Percentiles rank a stretch among this genome's conserved stretches.
These are phyloP conservation scores for Steromphala cineraria DNA, from an alignment of 2,888 invertebrate genomes.

Conservation along the genomic window DNA sequence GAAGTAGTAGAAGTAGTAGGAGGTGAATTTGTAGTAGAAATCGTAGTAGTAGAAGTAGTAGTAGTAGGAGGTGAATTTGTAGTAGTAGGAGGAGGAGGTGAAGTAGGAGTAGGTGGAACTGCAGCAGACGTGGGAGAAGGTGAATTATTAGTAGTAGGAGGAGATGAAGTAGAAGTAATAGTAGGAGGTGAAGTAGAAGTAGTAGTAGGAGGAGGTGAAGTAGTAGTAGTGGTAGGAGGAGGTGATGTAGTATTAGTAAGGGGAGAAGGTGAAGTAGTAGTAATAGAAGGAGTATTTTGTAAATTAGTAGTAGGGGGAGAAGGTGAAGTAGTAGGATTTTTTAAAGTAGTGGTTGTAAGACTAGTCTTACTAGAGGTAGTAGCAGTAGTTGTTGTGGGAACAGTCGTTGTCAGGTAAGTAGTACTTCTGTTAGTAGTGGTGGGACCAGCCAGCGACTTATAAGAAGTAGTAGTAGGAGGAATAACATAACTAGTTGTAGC, in stretches of 20 bases:
- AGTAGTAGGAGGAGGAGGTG: background rate
- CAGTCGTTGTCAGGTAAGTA: too few species aligned
- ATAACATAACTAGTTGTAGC: background rate
- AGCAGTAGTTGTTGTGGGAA: too few species aligned
- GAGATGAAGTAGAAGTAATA: background rate
- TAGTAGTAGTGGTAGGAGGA: too few species aligned
- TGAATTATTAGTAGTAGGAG: background rate
- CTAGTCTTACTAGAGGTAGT: background rate
- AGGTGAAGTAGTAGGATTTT: background rate
- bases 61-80: background rate
- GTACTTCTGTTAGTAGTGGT: too few species aligned
- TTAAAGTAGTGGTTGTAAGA: background rate
- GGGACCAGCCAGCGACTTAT: background rate
- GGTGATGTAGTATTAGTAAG: background rate
- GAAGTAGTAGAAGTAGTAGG: background rate
- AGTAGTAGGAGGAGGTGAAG: background rate
- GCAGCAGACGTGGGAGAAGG: background rate
- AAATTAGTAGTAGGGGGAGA: conserved; percentile 16
- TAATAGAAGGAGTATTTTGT: conserved; percentile 26
- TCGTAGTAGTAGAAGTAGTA: background rate
- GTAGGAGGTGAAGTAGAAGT: background rate
- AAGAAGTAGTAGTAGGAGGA: background rate
- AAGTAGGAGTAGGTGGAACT: background rate
- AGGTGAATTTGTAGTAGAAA: background rate
- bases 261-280: background rate